These are phyloP conservation scores for Pangasianodon gigas DNA, from an alignment of 2,113 vertebrate species.

Conservation along the genomic window DNA sequence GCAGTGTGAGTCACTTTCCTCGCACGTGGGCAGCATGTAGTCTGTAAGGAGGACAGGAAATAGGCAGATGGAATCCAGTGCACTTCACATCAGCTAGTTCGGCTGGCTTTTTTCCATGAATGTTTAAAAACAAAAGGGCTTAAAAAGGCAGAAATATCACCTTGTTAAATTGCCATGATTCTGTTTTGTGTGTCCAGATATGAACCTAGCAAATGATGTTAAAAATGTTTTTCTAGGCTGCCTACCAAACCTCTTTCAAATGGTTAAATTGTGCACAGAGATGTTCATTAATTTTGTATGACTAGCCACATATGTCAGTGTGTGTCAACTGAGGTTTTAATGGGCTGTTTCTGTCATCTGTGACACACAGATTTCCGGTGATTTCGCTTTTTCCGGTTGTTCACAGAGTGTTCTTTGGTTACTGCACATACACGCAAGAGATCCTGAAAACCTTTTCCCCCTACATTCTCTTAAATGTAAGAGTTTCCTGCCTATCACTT, in stretches of 20 bases:
- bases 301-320: background rate
- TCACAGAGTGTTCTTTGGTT: background rate
- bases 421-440: constrained; percentile 1
- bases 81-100: constrained; percentile 6
- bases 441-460: background rate
- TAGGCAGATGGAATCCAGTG: background rate
- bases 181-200: background rate
- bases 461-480: background rate
- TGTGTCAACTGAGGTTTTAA: background rate
- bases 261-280: background rate
- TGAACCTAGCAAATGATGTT: background rate
- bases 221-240: background rate
- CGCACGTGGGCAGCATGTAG: constrained; percentile 67
- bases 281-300: background rate
- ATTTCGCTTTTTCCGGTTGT: constrained; percentile 44
- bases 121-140: background rate
- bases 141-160: background rate
- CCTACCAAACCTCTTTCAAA: background rate
- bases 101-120: background rate
- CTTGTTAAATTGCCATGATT: background rate
- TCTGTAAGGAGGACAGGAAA: constrained; percentile 32
- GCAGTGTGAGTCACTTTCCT: constrained; percentile 79
- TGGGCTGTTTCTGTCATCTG: background rate
- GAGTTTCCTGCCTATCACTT: constrained; percentile 55
- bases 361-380: constrained; percentile 65